phyloP scores from a whole-genome alignment of 2,113 vertebrate species.

The Ia io region DNA sequence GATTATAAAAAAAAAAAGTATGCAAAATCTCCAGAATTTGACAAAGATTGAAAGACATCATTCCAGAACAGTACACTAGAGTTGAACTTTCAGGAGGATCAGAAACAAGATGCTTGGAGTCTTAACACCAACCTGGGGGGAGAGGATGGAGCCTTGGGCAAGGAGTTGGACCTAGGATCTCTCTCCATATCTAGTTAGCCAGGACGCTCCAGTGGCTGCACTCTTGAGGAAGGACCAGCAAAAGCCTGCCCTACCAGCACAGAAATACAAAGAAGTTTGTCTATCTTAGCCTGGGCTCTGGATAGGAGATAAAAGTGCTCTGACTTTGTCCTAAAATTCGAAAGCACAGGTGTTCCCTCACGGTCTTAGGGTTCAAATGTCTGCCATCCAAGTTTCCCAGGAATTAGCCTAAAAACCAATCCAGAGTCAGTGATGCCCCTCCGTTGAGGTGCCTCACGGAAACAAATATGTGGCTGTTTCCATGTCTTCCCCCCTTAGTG shows the following conservation, averaged over 20 bases:
- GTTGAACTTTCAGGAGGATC: neutral
- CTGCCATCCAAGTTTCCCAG: neutral
- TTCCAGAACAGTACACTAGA: neutral
- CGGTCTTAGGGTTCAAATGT: neutral
- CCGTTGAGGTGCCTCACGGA: neutral
- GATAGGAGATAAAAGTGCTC: neutral
- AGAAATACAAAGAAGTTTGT: neutral
- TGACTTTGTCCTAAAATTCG: neutral
- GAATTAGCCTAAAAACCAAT: neutral
- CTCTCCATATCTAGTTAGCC: rapidly evolving
- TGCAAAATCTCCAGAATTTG: neutral
- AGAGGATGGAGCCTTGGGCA: neutral
- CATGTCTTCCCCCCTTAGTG: neutral
- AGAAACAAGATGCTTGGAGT: neutral
- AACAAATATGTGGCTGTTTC: neutral
- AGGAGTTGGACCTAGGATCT: neutral
- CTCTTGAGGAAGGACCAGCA: neutral
- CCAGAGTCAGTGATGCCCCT: neutral
- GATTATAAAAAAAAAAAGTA: neutral
- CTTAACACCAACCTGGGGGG: neutral
- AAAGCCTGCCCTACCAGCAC: neutral
- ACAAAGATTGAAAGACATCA: neutral
- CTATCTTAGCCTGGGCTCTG: neutral
- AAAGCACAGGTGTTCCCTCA: neutral
- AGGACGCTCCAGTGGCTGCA: neutral